phyloP scores from a whole-genome alignment of 2,113 vertebrate species.

The Pomatostomus ruficeps region DNA sequence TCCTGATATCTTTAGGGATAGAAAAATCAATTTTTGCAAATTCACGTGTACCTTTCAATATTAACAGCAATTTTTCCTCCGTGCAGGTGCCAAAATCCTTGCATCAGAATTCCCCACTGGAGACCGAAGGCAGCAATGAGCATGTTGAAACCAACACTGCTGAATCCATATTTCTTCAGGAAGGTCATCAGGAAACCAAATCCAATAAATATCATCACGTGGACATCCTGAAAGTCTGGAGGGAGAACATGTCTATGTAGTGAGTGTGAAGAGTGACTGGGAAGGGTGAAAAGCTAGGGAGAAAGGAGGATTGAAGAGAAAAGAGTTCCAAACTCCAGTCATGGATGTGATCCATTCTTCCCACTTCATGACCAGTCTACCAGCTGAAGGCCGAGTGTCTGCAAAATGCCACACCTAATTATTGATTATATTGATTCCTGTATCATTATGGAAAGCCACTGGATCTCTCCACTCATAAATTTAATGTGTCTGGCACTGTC shows the following conservation, averaged over 20 bases:
- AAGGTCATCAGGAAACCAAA: constrained; percentile 99
- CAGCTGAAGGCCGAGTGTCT: background rate
- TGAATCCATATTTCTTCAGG: constrained; percentile 92
- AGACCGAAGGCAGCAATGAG: constrained; percentile 91
- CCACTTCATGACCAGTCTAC: background rate
- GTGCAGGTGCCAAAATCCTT: constrained; percentile 76
- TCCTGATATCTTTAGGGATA: background rate
- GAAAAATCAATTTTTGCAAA: background rate
- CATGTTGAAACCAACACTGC: constrained; percentile 89
- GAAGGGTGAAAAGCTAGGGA: background rate
- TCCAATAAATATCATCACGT: constrained; percentile 96
- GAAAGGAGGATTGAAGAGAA: background rate
- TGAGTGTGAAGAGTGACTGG: background rate
- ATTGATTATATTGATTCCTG: background rate
- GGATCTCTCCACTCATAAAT: background rate
- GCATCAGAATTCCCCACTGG: constrained; percentile 88
- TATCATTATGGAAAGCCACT: background rate
- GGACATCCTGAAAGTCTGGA: constrained; percentile 93
- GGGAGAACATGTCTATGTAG: background rate
- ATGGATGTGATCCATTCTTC: background rate
- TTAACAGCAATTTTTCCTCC: constrained; percentile 67
- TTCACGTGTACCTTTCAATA: constrained; percentile 70
- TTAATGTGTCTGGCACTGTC: background rate
- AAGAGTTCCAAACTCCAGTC: background rate
- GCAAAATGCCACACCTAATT: background rate